These are phyloP conservation scores for Pollicipes pollicipes DNA, from an alignment of 1,140 invertebrate species.

Conservation along the genomic window DNA sequence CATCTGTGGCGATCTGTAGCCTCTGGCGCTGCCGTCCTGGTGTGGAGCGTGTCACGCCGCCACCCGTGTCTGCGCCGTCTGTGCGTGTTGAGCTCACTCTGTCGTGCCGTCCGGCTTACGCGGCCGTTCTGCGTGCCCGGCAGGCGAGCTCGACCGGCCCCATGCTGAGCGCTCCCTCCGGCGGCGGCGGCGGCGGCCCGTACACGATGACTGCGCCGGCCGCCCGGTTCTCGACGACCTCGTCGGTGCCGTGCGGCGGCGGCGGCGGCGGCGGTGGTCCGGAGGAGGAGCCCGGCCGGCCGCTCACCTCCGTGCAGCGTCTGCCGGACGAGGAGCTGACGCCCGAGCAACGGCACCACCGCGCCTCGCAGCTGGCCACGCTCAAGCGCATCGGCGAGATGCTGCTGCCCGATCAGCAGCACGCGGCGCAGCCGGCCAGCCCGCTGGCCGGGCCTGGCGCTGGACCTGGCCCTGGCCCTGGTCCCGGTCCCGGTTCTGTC, in stretches of 20 bases:
- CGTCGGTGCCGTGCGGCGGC: background rate
- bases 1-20: no score
- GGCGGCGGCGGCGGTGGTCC: no score
- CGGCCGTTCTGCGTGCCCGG: no score
- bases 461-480: slow-evolving; percentile 14
- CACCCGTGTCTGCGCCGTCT: no score
- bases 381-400: slow-evolving; percentile 82
- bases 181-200: no score
- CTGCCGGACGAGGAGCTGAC: slow-evolving; percentile 89
- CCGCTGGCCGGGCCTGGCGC: slow-evolving; percentile 16
- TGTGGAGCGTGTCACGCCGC: no score
- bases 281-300: background rate
- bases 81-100: no score
- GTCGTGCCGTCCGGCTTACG: background rate
- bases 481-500: no score
- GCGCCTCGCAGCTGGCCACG: slow-evolving; percentile 78
- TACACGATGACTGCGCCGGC: background rate
- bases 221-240: background rate
- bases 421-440: slow-evolving; percentile 14
- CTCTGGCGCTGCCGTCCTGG: no score
- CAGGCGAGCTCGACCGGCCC: background rate
- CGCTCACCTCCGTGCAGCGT: slow-evolving; percentile 23
- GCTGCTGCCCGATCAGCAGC: slow-evolving; percentile 56
- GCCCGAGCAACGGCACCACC: slow-evolving; percentile 79
- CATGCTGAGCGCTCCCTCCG: background rate